Base-by-base conservation (phyloP, 1,140 invertebrate genomes). In the Maniola jurtina region DNA sequence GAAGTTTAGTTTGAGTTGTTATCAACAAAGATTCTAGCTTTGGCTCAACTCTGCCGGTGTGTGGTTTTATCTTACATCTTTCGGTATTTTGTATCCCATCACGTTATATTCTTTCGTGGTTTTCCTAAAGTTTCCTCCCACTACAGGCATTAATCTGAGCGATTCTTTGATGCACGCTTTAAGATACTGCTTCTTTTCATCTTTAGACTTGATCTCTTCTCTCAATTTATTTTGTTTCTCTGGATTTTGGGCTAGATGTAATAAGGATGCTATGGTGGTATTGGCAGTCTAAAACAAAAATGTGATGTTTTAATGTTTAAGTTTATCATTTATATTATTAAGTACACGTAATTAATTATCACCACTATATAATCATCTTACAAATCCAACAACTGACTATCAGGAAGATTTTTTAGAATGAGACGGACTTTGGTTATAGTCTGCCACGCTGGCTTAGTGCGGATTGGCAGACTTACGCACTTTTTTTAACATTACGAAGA, bases 81-180 rank as follows among this genome's bases (percentile, higher is more conserved):
- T 93, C 1, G 94, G 94, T 61, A 94, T 83, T 48, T 88, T 81
- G 68, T 94, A 94, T 1, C 93, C 93, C 36, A 86, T 80, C 0
- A 94, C 55, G 11, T 92, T 91, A 34, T 93, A 84, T 71, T 94
- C 92, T 68, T 91, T 91, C 0, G 86, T 84, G 14, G 90, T 87
- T 16, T 71, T 74, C 61, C 93, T 89, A 0, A 91, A 16, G 15
- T 89, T 93, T 15, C 92, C 93, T 0, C 89, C 76, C 0, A 91
- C 85, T 4, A 93, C 87, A 3, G 93, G 92, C 76, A 92, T 88
- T 35, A 93, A 60, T 52, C 93, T 86, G 16, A 93, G 87, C 6
- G 92, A 89, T 81, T 95, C 94, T 79, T 94, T 94, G 13, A 95
- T 90, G 62, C 93, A 94, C 13, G 94, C 94, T 65, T 92, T 93